phyloP scores from a whole-genome alignment of 2,888 invertebrate species.

The Glaucopsyche alexis region DNA sequence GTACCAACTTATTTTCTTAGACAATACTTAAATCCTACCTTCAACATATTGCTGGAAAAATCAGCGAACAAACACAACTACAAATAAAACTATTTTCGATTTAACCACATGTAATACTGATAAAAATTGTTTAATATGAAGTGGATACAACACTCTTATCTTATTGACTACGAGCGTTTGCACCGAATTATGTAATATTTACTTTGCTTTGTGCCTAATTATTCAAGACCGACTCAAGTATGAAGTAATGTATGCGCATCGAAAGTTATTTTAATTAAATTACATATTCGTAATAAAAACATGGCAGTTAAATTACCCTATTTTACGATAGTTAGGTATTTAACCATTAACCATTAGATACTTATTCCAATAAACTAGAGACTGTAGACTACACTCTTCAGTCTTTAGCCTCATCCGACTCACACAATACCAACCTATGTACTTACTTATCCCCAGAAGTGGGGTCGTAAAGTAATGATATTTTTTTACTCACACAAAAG shows the following conservation, averaged over 20 bases:
- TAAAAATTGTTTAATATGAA: neutral
- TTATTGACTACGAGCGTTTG: conserved; percentile 8
- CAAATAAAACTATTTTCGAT: neutral
- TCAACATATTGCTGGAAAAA: neutral
- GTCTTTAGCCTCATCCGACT: too few relatives aligned
- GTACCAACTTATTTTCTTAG: too few relatives aligned
- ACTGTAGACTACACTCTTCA: too few relatives aligned
- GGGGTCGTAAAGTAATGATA: too few relatives aligned
- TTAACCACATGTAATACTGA: conserved; percentile 5
- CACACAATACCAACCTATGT: too few relatives aligned
- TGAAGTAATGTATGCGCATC: neutral
- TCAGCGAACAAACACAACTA: neutral
- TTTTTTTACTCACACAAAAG: too few relatives aligned
- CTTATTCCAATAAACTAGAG: too few relatives aligned
- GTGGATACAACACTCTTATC: conserved; percentile 17
- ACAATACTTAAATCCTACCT: neutral
- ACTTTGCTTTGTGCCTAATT: conserved; percentile 6
- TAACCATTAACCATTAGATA: too few relatives aligned
- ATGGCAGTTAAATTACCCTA: neutral
- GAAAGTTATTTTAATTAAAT: neutral
- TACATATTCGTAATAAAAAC: neutral
- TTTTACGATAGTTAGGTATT: too few relatives aligned
- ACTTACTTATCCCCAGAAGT: too few relatives aligned
- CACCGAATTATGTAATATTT: conserved; percentile 1
- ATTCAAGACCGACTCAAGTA: conserved; percentile 3